These are phyloP conservation scores for Julus scandinavius DNA, from an alignment of 2,888 invertebrate species.

Conservation along the genomic window DNA sequence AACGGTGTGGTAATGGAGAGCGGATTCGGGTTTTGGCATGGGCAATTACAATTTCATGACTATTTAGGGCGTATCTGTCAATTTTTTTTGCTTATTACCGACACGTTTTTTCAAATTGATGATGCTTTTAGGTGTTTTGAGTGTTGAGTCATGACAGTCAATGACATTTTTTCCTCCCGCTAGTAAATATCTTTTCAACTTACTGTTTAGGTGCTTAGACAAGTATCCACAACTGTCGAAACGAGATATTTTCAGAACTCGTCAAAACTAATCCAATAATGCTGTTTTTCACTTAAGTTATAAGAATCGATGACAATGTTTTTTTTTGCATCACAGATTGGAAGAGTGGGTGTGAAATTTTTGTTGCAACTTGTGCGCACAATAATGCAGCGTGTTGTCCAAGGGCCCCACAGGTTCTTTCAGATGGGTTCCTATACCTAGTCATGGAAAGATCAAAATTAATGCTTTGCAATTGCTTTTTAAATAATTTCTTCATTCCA, in stretches of 20 bases:
- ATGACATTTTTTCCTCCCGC: background rate
- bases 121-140: background rate
- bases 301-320: too few species aligned
- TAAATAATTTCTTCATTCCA: background rate
- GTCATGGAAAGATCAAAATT: too few species aligned
- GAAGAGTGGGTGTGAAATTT: too few species aligned
- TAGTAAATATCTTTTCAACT: background rate
- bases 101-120: background rate
- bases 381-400: too few species aligned
- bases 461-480: background rate
- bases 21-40: background rate
- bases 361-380: too few species aligned
- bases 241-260: background rate
- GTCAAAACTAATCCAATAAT: background rate
- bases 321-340: too few species aligned
- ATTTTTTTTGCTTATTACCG: background rate
- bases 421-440: too few species aligned
- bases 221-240: background rate
- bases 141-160: background rate
- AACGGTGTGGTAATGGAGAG: background rate
- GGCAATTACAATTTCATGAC: background rate
- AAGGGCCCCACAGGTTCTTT: too few species aligned
- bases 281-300: background rate
- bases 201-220: background rate
- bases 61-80: constrained; percentile 27